Conservation (phyloP, 2,888 invertebrate genomes). For the Scaptodrosophila latifasciaeformis region DNA sequence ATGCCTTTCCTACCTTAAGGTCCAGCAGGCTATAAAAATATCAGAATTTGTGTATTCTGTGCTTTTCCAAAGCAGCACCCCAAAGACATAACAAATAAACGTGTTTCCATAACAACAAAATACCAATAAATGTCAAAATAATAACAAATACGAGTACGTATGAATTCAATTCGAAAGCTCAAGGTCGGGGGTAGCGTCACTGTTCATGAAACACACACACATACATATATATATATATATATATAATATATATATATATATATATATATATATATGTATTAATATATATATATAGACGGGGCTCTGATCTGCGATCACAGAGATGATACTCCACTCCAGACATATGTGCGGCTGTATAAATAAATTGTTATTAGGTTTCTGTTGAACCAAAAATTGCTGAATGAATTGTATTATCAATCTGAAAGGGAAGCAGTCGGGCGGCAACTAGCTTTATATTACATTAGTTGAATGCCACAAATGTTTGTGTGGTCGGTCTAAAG, state of each 20-base stretch:
- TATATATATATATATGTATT: no score
- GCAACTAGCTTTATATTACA: no score
- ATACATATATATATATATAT: no score
- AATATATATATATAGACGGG: no score
- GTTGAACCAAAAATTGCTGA: no score
- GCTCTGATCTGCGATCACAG: neutral
- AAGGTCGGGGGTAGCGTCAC: conserved; percentile 65
- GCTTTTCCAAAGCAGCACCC: conserved; percentile 4
- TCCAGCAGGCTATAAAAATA: no score
- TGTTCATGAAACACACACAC: conserved; percentile 45
- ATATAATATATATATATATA: no score
- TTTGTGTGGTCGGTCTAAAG: conserved; percentile 9
- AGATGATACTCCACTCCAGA: conserved; percentile 1
- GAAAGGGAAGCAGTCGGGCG: no score
- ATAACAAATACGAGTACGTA: conserved; percentile 25
- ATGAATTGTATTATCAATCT: no score
- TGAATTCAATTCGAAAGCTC: conserved; percentile 57
- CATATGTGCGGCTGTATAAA: conserved; percentile 58
- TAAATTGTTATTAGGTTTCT: conserved; percentile 41
- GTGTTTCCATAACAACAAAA: conserved; percentile 31
- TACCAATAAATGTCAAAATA: conserved; percentile 21
- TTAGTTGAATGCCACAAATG: no score
- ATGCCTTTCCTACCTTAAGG: no score
- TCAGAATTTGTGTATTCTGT: no score
- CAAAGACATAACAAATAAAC: conserved; percentile 25